Base-by-base conservation (phyloP, 2,797 vertebrate species). In the Mus caroli region DNA sequence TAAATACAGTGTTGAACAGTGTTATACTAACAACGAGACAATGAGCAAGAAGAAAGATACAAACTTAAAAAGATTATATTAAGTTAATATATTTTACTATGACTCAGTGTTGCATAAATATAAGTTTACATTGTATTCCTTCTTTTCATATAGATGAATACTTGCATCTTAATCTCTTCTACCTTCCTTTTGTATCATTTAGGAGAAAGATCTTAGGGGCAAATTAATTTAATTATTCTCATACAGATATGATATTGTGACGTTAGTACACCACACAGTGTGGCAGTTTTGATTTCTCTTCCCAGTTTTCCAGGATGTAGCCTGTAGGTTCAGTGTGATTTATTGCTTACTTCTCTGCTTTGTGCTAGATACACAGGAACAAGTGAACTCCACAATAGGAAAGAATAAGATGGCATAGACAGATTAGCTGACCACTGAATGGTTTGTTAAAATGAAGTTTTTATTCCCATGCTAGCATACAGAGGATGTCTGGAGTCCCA, bases 151-250 rank as follows among this genome's bases (percentile, higher is more conserved):
- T 52, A 52, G 76, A 46, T 40, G 0, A 52, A 26, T 46, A 60
- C 64, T 79, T 94, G 37, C 3, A 26, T 31, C 9, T 50, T 78
- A 13, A 19, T 92, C 31, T 83, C 34, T 84, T 82, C 73, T 58
- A 75, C 22, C 31, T 91, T 94, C 26, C 8, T 86, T 95, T 84
- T 88, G 12, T 80, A 43, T 84, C 19, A 78, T 87, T 90, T 58
- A 75, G 71, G 34, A 87, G n/a, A 92, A 88, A 80, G 24, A 37
- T 46, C 67, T 22, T 79, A 37, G 24, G 6, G 50, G 19, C 52
- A 75, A 76, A 92, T 79, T 89, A 75, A 62, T 90, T 92, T 12
- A 90, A 67, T 92, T 79, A 85, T 85, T 75, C 67, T 24, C 46
- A 88, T 37, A 26, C 56, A 64, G 80, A 71, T 56, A 50, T 88